Conservation (phyloP, 2,113 vertebrate species). For the Cavia porcellus region DNA sequence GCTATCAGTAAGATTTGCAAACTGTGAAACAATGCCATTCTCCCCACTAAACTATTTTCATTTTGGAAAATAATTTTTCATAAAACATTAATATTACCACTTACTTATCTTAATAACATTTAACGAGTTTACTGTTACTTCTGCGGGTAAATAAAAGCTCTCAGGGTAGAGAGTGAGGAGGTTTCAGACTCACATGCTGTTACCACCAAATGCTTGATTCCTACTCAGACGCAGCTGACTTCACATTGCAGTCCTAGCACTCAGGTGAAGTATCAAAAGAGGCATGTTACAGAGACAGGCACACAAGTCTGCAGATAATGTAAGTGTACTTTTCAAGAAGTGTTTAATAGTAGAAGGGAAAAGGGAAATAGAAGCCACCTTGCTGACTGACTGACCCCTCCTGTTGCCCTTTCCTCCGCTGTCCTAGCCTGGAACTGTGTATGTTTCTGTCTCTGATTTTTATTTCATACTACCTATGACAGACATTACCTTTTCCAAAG, state of each 20-base stretch:
- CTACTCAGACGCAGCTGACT: not conserved
- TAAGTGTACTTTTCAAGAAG: not conserved
- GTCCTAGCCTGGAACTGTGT: not conserved
- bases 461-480: not conserved
- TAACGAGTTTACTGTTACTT: not conserved
- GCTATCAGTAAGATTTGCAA: not conserved
- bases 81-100: conserved; percentile 32
- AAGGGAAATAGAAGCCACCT: conserved; percentile 23
- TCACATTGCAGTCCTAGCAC: conserved; percentile 22
- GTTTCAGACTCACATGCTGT: not conserved
- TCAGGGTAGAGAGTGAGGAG: not conserved
- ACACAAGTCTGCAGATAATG: not conserved
- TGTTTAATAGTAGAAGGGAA: not conserved
- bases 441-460: not conserved
- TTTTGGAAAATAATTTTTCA: not conserved
- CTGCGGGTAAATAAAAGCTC: not conserved
- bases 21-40: conserved; percentile 15
- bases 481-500: conserved; percentile 40
- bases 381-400: not conserved
- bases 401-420: not conserved
- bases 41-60: not conserved
- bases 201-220: not conserved
- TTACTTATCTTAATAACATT: conserved; percentile 3
- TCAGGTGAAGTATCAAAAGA: conserved; percentile 25
- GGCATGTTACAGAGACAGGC: conserved; percentile 1